Conservation (phyloP, 2,797 vertebrate genomes). For the Lithobates pipiens region DNA sequence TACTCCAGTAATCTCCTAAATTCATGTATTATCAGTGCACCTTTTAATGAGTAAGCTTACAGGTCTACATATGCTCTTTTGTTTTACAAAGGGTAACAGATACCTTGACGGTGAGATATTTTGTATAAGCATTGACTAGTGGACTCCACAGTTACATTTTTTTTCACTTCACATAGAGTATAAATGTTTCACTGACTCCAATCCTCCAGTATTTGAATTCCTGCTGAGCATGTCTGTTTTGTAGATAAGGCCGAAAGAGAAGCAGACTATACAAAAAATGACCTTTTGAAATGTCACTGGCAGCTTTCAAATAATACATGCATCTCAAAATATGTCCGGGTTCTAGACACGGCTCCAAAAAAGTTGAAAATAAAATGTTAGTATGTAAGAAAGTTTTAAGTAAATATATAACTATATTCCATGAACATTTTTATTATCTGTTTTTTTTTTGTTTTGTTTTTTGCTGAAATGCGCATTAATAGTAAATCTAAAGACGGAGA, state of each 20-base stretch:
- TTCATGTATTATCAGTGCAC: no score
- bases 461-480: no score
- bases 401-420: background rate
- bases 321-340: conserved; percentile 1
- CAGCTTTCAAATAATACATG: conserved; percentile 46
- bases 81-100: background rate
- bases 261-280: conserved; percentile 44
- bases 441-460: no score
- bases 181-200: background rate
- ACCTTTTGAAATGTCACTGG: conserved; percentile 54
- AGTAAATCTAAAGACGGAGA: no score
- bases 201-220: conserved; percentile 2
- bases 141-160: background rate
- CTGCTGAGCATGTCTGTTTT: conserved; percentile 25
- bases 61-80: background rate
- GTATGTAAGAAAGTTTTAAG: background rate
- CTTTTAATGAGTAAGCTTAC: no score
- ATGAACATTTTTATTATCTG: no score
- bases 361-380: background rate
- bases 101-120: background rate
- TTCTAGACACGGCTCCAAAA: conserved; percentile 1
- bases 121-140: background rate
- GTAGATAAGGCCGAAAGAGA: conserved; percentile 36
- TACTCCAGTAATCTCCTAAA: no score
- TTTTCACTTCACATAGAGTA: background rate